Base-by-base conservation (phyloP, 2,888 invertebrate genomes). In the Perdita meconis region DNA sequence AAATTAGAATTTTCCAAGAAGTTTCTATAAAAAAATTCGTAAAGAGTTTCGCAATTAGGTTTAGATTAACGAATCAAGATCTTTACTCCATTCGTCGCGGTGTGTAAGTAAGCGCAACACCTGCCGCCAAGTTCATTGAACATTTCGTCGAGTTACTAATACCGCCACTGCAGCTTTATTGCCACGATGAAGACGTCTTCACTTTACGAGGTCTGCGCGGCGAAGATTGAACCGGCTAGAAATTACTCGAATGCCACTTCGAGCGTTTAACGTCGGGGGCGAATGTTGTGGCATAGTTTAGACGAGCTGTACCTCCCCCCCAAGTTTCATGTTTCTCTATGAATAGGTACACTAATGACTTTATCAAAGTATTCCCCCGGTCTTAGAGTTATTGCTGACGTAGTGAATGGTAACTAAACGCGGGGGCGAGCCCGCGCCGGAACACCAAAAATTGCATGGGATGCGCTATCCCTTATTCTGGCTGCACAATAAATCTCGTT, bases 171-270 rank as follows among this genome's bases (percentile, higher is more conserved):
- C 68, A 74, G 59, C 65, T 60, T 70, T 74, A 79, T 74, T 67
- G 61, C 61, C 30, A 5, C 70, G 79, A 67, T 71, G 80, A 79
- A 79, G 79, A 80, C 51, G 50, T 64, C 64, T 57, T 57, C 42
- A 26, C 44, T 69, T 66, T 67, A 74, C 66, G 64, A 51, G 59
- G 55, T 47, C 61, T 60, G 55, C 44, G 22, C 24, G 19, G 38
- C 22, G 74, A 71, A 80, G 75, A 80, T 75, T 71, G 71, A 73
- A 75, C 67, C 74, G 40, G 40, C 59, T 57, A 68, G 65, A 53
- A 70, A 79, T 71, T 79, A 61, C 75, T 71, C 55, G 75, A 72
- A 75, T 79, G 65, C 67, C 75, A 79, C 63, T 68, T 74, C 10
- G 71, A 75, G 68, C 57, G 64, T 71, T 71, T 67, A 79, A 68